Conservation (phyloP, 2,113 vertebrate species). For the Phaetusa simplex region DNA sequence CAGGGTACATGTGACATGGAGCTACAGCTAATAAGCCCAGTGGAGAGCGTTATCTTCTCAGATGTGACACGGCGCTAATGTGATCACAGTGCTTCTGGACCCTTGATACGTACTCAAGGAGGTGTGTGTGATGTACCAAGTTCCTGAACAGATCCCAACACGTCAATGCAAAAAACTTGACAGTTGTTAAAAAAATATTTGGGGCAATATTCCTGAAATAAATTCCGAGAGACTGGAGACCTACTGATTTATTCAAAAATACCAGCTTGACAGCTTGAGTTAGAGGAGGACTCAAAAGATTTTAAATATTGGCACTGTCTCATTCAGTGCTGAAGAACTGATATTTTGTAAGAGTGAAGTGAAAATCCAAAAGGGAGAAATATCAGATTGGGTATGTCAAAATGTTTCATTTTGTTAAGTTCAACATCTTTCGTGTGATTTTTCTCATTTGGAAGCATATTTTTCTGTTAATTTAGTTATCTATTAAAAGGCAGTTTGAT, state of each 20-base stretch:
- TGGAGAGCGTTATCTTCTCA: neutral
- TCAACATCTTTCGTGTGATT: neutral
- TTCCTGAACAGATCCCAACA: neutral
- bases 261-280: neutral
- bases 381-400: neutral
- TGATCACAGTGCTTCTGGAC: neutral
- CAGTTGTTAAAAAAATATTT: neutral
- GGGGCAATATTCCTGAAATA: neutral
- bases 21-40: neutral
- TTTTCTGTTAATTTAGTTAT: neutral
- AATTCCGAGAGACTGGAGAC: neutral
- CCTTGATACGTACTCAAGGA: neutral
- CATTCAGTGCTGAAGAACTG: neutral
- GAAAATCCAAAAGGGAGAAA: neutral
- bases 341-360: neutral
- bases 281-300: neutral
- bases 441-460: neutral
- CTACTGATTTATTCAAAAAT: slow-evolving; percentile 1
- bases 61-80: neutral
- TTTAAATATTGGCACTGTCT: neutral
- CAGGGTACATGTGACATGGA: neutral
- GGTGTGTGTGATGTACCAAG: neutral
- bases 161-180: neutral
- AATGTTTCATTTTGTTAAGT: slow-evolving; percentile 5
- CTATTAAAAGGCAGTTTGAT: neutral